Percentiles rank a stretch among this genome's conserved stretches.
Evolutionary conservation across 2,888 invertebrate genomes (phyloP).

Genomic region (Athetis lepigone): DNA sequence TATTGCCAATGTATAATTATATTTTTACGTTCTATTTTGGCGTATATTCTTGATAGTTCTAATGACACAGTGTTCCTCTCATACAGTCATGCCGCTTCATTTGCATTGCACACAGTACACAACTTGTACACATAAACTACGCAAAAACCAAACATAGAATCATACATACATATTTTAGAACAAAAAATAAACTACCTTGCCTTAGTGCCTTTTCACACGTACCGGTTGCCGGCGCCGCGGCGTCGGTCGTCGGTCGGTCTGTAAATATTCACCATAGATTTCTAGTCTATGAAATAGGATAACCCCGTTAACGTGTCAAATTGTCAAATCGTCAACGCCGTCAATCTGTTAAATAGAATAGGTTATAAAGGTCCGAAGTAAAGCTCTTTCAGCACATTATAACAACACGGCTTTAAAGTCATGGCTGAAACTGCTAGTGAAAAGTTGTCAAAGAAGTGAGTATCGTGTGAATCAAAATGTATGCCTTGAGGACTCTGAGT

Average conservation of each 20-base stretch:
- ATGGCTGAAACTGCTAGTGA: slow-evolving; percentile 91
- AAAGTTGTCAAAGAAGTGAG: slow-evolving; percentile 93
- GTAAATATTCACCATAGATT: background rate
- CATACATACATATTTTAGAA: no score
- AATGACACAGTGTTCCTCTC: background rate
- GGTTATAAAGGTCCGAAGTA: slow-evolving; percentile 53
- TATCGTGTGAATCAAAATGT: slow-evolving; percentile 79
- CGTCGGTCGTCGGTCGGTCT: no score
- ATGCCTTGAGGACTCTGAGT: slow-evolving; percentile 71
- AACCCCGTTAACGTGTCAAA: slow-evolving; percentile 50
- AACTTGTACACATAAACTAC: no score
- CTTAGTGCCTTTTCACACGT: no score
- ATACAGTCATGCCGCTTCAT: no score
- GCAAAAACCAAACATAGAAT: no score
- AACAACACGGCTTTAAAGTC: slow-evolving; percentile 36
- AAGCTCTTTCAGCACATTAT: slow-evolving; percentile 7
- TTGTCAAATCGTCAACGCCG: no score
- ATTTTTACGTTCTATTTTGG: background rate
- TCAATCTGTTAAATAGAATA: slow-evolving; percentile 24
- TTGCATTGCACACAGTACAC: no score
- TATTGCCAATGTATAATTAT: slow-evolving; percentile 72
- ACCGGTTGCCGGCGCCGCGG: no score
- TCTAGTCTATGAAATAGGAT: slow-evolving; percentile 28
- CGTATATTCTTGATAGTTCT: slow-evolving; percentile 27
- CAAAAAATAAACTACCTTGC: no score